Base-by-base conservation (phyloP, 2,797 vertebrate species). In the Clarias pachynema region DNA sequence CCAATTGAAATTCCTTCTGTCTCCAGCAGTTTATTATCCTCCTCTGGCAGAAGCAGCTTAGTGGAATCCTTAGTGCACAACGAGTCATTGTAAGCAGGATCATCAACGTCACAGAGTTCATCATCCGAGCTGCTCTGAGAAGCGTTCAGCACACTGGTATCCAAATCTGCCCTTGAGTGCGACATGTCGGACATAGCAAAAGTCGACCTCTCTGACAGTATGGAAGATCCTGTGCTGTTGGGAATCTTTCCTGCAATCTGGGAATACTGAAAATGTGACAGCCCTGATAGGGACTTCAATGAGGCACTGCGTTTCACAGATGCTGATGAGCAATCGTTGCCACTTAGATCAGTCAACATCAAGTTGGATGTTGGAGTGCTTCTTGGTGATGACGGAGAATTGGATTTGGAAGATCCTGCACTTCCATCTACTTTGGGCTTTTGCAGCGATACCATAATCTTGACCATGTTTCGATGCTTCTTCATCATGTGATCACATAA, bases 401-500 rank as follows among this genome's bases (percentile, higher is more conserved):
- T 96, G 29, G 95, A 92, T 86, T 93, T 95, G 77, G 94, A 93
- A 7, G 98, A 97, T 24, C 94, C 92, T n/a, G 90, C 82, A 75
- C 93, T 90, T 2, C 94, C 93, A 5, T 95, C 95, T 65, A 94
- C 95, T 86, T 98, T 97, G 70, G 96, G 93, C 86, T 97, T 95
- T 24, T 95, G 93, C 90, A 96, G 83, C 24, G 92, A 95, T 6
- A 97, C 98, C 82, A 98, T 94, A 84, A 98, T 97, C 93, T 99
- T 99, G 83, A 99, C 97, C 96, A 98, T 97, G 90, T 97, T 97
- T 16, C 96, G 95, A 90, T 99, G 98, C 85, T 99, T 98, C 91
- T 98, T 97, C 94, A 97, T 97, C 95, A 99, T 97, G 88, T 99
- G 98, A 91, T 97, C 94, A 87, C 97, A 98, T 97, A 98, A 98